Conservation (phyloP, 1,140 invertebrate species). For the Elysia chlorotica region DNA sequence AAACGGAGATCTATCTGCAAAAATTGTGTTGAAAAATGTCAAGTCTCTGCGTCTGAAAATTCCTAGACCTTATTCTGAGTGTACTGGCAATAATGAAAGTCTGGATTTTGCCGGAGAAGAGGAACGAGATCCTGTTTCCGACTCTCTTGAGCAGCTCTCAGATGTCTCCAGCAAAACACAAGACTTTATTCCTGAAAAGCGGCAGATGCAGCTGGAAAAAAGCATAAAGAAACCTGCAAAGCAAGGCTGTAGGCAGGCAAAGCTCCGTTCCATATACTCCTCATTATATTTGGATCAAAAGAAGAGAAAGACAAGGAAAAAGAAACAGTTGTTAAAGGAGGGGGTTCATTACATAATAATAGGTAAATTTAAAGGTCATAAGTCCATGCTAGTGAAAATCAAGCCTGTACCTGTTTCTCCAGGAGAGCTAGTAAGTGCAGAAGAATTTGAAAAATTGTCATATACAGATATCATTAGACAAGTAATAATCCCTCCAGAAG, state of each 20-base stretch:
- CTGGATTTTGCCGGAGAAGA: conserved; percentile 8
- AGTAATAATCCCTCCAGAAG: too few relatives aligned
- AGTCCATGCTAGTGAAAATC: conserved; percentile 41
- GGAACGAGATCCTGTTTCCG: conserved; percentile 13
- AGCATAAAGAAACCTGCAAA: too few relatives aligned
- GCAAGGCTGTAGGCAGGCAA: too few relatives aligned
- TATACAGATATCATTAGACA: neutral
- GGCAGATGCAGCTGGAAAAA: too few relatives aligned
- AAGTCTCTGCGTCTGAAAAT: conserved; percentile 8
- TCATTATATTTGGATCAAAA: too few relatives aligned
- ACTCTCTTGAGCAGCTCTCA: conserved; percentile 24
- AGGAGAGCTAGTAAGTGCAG: conserved; percentile 31
- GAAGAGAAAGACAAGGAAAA: conserved; percentile 3
- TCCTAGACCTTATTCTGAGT: too few relatives aligned
- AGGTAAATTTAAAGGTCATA: conserved; percentile 49
- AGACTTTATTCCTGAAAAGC: too few relatives aligned
- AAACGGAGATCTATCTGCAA: too few relatives aligned
- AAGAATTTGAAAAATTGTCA: conserved; percentile 13
- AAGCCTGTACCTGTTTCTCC: conserved; percentile 30
- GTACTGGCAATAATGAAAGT: neutral
- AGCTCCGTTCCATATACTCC: too few relatives aligned
- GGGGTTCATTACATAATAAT: conserved; percentile 46
- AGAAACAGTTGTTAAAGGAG: conserved; percentile 11
- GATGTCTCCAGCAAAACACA: too few relatives aligned
- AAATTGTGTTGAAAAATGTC: neutral